Conservation (phyloP, 2,888 invertebrate genomes). For the Sesamia inferens region DNA sequence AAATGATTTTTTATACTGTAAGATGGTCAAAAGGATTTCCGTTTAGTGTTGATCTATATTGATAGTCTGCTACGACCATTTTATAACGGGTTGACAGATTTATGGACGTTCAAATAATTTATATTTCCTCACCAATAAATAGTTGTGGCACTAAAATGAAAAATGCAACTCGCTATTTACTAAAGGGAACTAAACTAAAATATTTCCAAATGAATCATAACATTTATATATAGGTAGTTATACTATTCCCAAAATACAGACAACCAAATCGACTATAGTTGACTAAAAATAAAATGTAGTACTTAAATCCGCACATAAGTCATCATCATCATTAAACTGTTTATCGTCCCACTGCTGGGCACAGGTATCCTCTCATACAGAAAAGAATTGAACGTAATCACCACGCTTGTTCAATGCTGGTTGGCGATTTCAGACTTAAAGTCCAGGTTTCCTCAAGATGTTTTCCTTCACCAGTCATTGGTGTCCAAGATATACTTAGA, state of each 20-base stretch:
- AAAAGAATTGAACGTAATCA: too few relatives aligned
- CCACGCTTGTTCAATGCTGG: too few relatives aligned
- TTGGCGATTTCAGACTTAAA: too few relatives aligned
- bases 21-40: constrained; percentile 36
- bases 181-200: constrained; percentile 7
- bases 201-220: not conserved
- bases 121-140: constrained; percentile 39
- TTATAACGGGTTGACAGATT: constrained; percentile 51
- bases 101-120: constrained; percentile 51
- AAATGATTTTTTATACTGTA: constrained; percentile 19
- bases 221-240: too few relatives aligned
- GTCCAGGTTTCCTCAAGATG: too few relatives aligned
- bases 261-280: not conserved
- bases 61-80: constrained; percentile 37
- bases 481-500: too few relatives aligned
- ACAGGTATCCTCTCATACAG: too few relatives aligned
- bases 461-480: too few relatives aligned
- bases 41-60: constrained; percentile 30
- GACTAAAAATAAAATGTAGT: not conserved
- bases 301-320: not conserved
- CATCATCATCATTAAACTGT: too few relatives aligned
- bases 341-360: too few relatives aligned
- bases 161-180: constrained; percentile 8
- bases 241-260: not conserved
- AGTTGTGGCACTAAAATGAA: constrained; percentile 31